Base-by-base conservation (phyloP, 1,140 invertebrate genomes). In the Zaprionus capensis region DNA sequence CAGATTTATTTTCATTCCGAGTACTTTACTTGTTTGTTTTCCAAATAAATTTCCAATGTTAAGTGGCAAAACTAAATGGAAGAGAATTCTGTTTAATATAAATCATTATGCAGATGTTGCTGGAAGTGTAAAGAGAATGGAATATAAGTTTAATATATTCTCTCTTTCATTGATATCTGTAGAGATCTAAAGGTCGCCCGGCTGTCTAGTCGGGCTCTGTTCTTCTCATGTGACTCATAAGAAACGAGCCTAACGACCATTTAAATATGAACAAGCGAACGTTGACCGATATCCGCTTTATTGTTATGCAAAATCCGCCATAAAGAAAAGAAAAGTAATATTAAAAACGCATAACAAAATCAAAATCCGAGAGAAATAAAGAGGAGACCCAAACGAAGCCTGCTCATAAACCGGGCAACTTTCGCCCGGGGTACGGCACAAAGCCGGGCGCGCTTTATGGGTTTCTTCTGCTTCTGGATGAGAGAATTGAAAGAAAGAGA, bases 261-360 rank as follows among this genome's bases (percentile, higher is more conserved):
- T 66, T 66, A 58, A 57, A 31, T 51, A 63, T 63, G 44, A 58
- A 68, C 49, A 62, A 36, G 38, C 68, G 53, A 34, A 65, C 71
- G 26, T 31, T 79, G 75, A 81, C 81, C 81, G 78, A 88, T 90
- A 90, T 90, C 81, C 85, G 85, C 70, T 58, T 75, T 77, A 90
- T 90, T 88, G 85, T 88, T 82, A 88, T 88, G 85, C 85, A 77
- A 88, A 88, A 85, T 80, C 71, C 59, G 63, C 41, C 81, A 66
- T 82, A 80, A 80, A 74, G 66, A 67, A 58, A 65, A 61, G 56
- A 51, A 81, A 81, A 78, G 44, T 67, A 74, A 90, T 87, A 90
- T 87, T 87, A 90, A 87, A 87, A 85, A 90, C 75, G 78, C 85
- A 81, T 81, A 78, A 88, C 56, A 63, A 64, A 58, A 59, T 51